phyloP scores from a whole-genome alignment of 2,888 invertebrate genomes.

The Pseudoips prasinana region DNA sequence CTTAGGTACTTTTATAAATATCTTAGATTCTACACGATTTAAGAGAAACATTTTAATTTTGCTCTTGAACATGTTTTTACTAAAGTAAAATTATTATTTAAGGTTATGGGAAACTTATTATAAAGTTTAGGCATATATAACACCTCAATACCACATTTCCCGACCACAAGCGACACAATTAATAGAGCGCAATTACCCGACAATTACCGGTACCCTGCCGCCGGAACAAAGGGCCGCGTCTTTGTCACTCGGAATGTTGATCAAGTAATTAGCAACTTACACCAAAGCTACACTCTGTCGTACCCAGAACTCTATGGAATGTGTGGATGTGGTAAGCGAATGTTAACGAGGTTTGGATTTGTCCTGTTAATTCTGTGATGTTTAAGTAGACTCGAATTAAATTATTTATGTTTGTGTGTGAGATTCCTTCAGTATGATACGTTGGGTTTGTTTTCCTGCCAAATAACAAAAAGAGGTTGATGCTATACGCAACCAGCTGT shows the following conservation, averaged over 20 bases:
- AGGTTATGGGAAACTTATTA: too few species aligned
- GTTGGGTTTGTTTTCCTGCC: neutral
- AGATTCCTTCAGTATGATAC: neutral
- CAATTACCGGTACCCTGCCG: conserved; percentile 25
- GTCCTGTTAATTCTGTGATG: neutral
- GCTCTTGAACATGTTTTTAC: too few species aligned
- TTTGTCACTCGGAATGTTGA: conserved; percentile 64
- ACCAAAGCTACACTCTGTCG: conserved; percentile 2
- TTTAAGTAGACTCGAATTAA: neutral
- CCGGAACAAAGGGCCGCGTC: conserved; percentile 47
- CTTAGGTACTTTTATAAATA: too few species aligned
- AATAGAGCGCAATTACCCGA: conserved; percentile 30
- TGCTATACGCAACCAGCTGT: neutral
- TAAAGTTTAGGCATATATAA: too few species aligned
- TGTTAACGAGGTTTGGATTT: neutral
- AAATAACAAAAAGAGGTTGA: neutral
- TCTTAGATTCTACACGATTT: too few species aligned
- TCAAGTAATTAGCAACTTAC: conserved; percentile 74
- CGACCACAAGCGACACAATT: conserved; percentile 7
- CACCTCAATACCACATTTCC: too few species aligned
- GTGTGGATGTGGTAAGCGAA: conserved; percentile 15
- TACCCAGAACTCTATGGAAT: neutral
- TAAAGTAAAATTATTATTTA: too few species aligned
- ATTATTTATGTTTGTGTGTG: neutral
- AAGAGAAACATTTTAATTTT: too few species aligned